A percentile compares a stretch with the other conserved stretches of the same genome.
These are phyloP conservation scores for Leptinotarsa lineolata DNA, from an alignment of 1,140 invertebrate genomes.

Conservation along the genomic window DNA sequence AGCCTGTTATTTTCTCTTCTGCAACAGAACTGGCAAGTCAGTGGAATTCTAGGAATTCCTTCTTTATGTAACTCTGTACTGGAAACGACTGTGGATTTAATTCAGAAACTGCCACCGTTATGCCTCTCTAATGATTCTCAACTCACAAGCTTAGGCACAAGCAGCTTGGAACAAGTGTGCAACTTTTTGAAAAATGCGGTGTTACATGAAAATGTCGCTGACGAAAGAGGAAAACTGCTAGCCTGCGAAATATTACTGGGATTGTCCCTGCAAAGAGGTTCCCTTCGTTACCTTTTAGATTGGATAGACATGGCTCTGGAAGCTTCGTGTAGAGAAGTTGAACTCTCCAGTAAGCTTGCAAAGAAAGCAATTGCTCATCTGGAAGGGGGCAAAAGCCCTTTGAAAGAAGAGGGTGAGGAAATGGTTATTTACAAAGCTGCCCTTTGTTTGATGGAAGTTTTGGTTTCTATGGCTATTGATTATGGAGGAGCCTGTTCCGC, in stretches of 20 bases:
- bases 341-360: conserved; percentile 38
- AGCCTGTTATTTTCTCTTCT: conserved; percentile 67
- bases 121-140: conserved; percentile 67
- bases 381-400: conserved; percentile 37
- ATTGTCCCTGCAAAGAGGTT: conserved; percentile 66
- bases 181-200: conserved; percentile 63
- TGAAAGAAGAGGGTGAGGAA: conserved; percentile 30
- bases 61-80: conserved; percentile 65
- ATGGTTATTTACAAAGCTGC: conserved; percentile 62
- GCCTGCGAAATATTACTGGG: conserved; percentile 64
- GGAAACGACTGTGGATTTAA: conserved; percentile 63
- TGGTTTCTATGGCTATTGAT: conserved; percentile 54
- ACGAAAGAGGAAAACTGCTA: conserved; percentile 60
- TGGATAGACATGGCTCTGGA: conserved; percentile 69
- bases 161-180: conserved; percentile 61
- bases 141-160: conserved; percentile 62
- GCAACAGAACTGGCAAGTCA: conserved; percentile 64
- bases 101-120: conserved; percentile 63
- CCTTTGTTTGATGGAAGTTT: conserved; percentile 62
- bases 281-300: conserved; percentile 66
- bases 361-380: conserved; percentile 46
- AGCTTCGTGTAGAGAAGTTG: conserved; percentile 42
- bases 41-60: conserved; percentile 49
- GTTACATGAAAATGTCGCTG: conserved; percentile 60
- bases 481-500: conserved; percentile 43